A percentile compares a stretch with the other conserved stretches of the same genome.
These are phyloP conservation scores for Pyrrhia umbra DNA, from an alignment of 2,888 invertebrate species.

Conservation along the genomic window DNA sequence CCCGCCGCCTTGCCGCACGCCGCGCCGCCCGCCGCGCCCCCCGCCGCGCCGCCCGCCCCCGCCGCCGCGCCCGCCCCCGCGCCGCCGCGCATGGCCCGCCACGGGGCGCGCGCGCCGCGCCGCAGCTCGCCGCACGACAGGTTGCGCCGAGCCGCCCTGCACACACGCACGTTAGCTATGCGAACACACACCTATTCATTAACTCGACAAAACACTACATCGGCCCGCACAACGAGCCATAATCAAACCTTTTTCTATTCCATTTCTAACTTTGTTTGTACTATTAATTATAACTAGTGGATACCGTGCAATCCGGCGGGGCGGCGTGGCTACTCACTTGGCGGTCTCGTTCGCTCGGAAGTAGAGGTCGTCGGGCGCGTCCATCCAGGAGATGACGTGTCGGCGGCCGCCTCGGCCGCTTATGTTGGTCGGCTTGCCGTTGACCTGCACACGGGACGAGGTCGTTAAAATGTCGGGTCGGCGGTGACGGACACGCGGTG, in stretches of 20 bases:
- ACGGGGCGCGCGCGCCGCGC: constrained; percentile 90
- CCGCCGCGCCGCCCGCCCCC: constrained; percentile 90
- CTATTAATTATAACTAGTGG: constrained; percentile 19
- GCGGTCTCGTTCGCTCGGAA: constrained; percentile 97
- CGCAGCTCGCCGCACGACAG: constrained; percentile 91
- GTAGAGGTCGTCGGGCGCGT: constrained; percentile 99
- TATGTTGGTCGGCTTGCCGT: constrained; percentile 95
- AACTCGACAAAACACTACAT: no score
- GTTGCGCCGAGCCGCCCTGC: constrained; percentile 95
- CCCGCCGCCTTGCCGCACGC: constrained; percentile 88
- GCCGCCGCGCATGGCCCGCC: constrained; percentile 90
- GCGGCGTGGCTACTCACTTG: constrained; percentile 92
- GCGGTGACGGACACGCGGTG: constrained; percentile 14
- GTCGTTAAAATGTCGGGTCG: constrained; percentile 40
- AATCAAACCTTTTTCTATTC: no score
- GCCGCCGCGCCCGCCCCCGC: constrained; percentile 77
- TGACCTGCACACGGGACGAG: constrained; percentile 88
- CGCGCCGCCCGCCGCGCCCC: constrained; percentile 91
- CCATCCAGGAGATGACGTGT: constrained; percentile 99
- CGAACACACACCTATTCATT: background rate
- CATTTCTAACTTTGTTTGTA: no score
- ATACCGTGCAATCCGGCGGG: constrained; percentile 19
- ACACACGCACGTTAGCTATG: constrained; percentile 24
- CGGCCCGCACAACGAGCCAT: no score
- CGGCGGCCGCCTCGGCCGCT: constrained; percentile 95